phyloP scores from a whole-genome alignment of 2,888 invertebrate species.

The Ypsolopha sequella region DNA sequence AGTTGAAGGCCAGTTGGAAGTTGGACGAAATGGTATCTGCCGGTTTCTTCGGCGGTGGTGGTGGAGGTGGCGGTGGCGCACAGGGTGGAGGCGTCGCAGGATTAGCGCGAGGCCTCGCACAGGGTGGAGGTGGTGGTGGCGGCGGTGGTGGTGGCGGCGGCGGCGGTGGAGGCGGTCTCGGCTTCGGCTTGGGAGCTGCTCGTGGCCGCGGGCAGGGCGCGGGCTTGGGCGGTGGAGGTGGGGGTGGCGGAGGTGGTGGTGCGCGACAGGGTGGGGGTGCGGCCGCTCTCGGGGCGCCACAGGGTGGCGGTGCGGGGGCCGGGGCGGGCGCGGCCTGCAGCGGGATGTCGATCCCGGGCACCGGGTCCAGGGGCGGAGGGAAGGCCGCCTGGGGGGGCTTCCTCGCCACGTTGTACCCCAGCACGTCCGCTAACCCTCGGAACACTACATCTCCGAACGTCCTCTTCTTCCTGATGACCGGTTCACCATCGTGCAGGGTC shows the following conservation, averaged over 20 bases:
- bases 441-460: conserved; percentile 65
- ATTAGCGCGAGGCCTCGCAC: conserved; percentile 44
- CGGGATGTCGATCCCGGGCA: conserved; percentile 50
- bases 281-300: conserved; percentile 3
- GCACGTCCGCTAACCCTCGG: conserved; percentile 59
- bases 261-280: conserved; percentile 12
- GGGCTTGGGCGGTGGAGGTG: conserved; percentile 17
- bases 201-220: conserved; percentile 18
- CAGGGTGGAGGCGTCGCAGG: conserved; percentile 39
- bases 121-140: conserved; percentile 40
- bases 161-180: conserved; percentile 14
- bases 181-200: conserved; percentile 14
- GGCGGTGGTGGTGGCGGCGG: conserved; percentile 30
- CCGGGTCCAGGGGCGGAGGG: conserved; percentile 55
- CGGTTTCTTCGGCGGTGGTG: conserved; percentile 29
- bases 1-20: conserved; percentile 51
- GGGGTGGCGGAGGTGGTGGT: conserved; percentile 21
- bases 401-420: conserved; percentile 53
- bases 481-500: conserved; percentile 28
- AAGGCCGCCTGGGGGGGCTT: conserved; percentile 44
- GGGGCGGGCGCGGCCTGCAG: conserved; percentile 30
- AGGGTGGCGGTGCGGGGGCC: conserved; percentile 18
- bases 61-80: conserved; percentile 35
- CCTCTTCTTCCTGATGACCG: conserved; percentile 56
- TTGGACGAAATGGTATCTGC: conserved; percentile 49